Evolutionary conservation across 2,888 invertebrate genomes (phyloP).

Genomic region (Brachyptera risi): DNA sequence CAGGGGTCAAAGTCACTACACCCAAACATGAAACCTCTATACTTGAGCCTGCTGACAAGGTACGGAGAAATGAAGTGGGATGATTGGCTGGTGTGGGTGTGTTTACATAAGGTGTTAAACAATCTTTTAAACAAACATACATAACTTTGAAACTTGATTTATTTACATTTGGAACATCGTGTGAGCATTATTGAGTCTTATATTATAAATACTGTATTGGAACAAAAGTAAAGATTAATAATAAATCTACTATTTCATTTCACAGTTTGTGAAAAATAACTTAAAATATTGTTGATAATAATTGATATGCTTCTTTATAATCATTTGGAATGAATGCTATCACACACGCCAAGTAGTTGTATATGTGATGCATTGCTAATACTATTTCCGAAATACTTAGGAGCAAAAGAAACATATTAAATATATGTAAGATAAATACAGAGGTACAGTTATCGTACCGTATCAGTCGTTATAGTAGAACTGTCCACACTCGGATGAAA

Average conservation of each 20-base stretch:
- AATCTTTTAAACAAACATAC: background rate
- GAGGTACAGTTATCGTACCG: background rate
- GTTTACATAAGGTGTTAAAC: no score
- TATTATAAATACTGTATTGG: constrained; percentile 23
- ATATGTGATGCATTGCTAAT: constrained; percentile 15
- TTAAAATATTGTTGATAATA: constrained; percentile 19
- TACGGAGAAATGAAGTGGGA: no score
- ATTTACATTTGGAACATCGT: constrained; percentile 28
- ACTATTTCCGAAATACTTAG: constrained; percentile 18
- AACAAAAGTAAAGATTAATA: constrained; percentile 26
- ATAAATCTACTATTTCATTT: constrained; percentile 24
- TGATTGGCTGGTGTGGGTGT: no score
- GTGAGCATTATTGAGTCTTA: constrained; percentile 28
- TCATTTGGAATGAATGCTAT: constrained; percentile 22
- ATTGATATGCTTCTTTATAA: constrained; percentile 24
- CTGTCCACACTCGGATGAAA: background rate
- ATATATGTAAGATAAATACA: constrained; percentile 11
- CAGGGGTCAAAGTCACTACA: no score
- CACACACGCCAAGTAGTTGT: background rate
- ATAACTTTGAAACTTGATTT: constrained; percentile 14
- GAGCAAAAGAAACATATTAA: constrained; percentile 1
- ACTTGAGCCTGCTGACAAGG: no score
- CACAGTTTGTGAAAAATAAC: constrained; percentile 26
- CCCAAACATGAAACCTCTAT: no score
- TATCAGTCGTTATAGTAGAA: background rate